These are phyloP conservation scores for Hemichromis elongatus DNA, from an alignment of 2,113 vertebrate genomes.

Conservation along the genomic window DNA sequence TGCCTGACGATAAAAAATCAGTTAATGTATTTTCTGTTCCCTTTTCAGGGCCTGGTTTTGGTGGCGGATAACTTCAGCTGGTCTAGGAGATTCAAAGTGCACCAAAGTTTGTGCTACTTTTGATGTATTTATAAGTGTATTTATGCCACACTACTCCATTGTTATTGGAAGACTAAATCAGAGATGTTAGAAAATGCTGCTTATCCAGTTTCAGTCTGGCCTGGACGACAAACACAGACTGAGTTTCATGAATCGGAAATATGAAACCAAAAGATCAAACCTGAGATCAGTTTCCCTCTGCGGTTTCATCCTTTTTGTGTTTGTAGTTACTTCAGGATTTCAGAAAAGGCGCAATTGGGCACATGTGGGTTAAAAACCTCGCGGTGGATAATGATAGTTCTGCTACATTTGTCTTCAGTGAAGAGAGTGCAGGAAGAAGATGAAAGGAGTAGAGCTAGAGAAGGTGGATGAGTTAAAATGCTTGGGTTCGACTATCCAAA, in stretches of 20 bases:
- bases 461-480: background rate
- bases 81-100: background rate
- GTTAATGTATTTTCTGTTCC: background rate
- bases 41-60: background rate
- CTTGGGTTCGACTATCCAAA: background rate
- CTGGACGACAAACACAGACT: accelerated
- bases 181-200: background rate
- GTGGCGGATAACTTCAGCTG: background rate
- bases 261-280: background rate
- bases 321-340: background rate
- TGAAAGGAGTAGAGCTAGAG: background rate
- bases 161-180: background rate
- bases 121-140: background rate
- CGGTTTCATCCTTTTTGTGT: background rate
- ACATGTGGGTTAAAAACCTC: background rate
- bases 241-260: background rate
- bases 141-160: background rate
- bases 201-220: background rate
- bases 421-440: background rate
- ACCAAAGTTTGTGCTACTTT: background rate
- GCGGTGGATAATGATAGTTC: background rate
- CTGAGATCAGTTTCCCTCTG: background rate
- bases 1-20: background rate
- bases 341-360: background rate
- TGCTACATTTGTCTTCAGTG: background rate